Base-by-base conservation (phyloP, 2,888 invertebrate species). In the Zootermopsis nevadensis region DNA sequence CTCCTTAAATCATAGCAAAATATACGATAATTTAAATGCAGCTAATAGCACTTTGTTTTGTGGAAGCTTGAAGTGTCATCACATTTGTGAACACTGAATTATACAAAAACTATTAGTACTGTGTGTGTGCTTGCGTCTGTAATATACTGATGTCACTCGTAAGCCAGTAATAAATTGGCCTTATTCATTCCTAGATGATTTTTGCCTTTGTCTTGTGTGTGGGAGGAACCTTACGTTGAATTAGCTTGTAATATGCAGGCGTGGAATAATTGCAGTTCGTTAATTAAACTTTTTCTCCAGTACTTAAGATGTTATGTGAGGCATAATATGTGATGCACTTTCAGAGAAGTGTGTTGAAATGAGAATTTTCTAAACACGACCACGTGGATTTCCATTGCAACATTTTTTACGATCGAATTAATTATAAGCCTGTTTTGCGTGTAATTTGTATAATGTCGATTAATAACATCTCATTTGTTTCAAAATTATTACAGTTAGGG, bases 401-500 rank as follows among this genome's bases (percentile, higher is more conserved):
- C 38, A n/a, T 38, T 38, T 10, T 0, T 30, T 42, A 74, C 38
- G 74, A 74, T 38, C 74, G 38, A 74, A 42, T 74, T 22, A 42
- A 42, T 38, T 74, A 38, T 22, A 74, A 4, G 38, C 74, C 31
- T 38, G 1, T 74, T 42, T 38, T 74, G n/a, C 38, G 74, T 74
- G 42, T n/a, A 38, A 42, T 74, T 74, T 0, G n/a, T 74, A 22
- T 30, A 74, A 24, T 74, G 4, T n/a, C n/a, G 10, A 74, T n/a
- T 38, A 42, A 38, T 74, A 74, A n/a, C 35, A 74, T 38, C 42
- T 24, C 27, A 8, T 74, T 74, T 24, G 3, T 33, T 2, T 19
- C 1, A 67, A 19, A 74, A 74, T 74, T 38, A 74, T 74, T 74
- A 38, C 19, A 74, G 35, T 74, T n/a, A n/a, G n/a, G n/a, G 60